Evolutionary conservation across 2,797 vertebrate genomes (phyloP), one percentile per base, ranked within the genome.

Genomic region (Heliangelus exortis): DNA sequence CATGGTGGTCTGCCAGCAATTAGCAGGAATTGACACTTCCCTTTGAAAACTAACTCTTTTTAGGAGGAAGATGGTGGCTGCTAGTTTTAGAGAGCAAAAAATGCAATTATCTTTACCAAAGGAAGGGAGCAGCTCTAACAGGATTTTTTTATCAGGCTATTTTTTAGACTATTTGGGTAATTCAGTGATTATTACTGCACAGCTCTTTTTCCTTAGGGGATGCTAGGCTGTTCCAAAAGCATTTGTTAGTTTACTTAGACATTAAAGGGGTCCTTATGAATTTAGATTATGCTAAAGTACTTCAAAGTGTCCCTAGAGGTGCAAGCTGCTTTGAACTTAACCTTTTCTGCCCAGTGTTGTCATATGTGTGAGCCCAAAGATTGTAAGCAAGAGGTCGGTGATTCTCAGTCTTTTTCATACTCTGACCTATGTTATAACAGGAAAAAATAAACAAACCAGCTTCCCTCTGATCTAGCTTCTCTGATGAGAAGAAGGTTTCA

Each of bases 271-370:
- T 94, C 88, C 92, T 95, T 95, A 94, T 43, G 84, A 92, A 95
- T 96, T 96, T 87, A 3, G 41, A 93, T 95, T 94, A 90, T 92
- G 86, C 74, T 93, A 58, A 96, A 95, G 93, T 90, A 93, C 80
- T 96, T 96, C 93, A 95, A 89, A 96, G 93, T 93, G 78, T 95
- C 93, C 84, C 90, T 92, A 95, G 92, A 95, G 88, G 88, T 94
- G 85, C 63, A 65, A 15, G 77, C 91, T 92, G 86, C 89, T 95
- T 96, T 95, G 94, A 95, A 95, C 92, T 90, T 95, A 93, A 93
- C 90, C 83, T 94, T 67, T 95, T 95, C 63, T 94, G 78, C 86
- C 71, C 77, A 82, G 45, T 87, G 88, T 92, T 90, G 86, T 95
- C 71, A 28, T 69, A 71, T 34, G 48, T 89, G 77, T 75, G 57